A percentile compares a stretch with the other conserved stretches of the same genome.
phyloP scores from a whole-genome alignment of 2,113 vertebrate genomes.

The Campylomormyrus tamandua region DNA sequence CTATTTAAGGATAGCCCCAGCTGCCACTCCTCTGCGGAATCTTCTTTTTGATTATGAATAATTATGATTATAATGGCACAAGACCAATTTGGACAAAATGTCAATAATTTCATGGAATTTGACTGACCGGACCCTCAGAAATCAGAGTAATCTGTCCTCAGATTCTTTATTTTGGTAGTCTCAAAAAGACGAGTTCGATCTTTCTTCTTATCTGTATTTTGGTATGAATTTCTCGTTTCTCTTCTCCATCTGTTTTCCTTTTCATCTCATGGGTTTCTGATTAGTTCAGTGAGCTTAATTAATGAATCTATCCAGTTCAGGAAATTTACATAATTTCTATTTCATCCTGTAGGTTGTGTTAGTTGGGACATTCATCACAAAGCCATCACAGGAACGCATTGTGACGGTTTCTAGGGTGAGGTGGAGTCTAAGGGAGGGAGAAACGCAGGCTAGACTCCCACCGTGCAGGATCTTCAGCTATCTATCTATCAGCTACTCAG shows the following conservation, averaged over 20 bases:
- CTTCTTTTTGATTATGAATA: slow-evolving; percentile 1
- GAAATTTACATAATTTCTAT: not conserved
- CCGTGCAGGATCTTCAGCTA: not conserved
- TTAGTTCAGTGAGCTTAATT: slow-evolving; percentile 7
- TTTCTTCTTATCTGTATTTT: not conserved
- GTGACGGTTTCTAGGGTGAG: not conserved
- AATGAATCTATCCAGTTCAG: not conserved
- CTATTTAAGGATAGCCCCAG: slow-evolving; percentile 1
- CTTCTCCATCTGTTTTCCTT: not conserved
- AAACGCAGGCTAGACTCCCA: not conserved
- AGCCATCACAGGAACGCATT: not conserved
- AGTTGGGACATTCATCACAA: not conserved
- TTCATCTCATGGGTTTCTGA: slow-evolving; percentile 1
- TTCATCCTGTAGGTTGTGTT: not conserved
- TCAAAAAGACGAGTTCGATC: not conserved
- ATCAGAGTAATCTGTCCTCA: not conserved
- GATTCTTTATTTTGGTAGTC: not conserved
- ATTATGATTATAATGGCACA: not conserved
- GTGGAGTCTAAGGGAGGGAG: not conserved
- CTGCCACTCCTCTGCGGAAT: not conserved
- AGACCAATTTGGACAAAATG: not conserved
- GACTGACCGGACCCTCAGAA: not conserved
- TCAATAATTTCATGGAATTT: not conserved
- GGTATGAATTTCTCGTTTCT: not conserved
- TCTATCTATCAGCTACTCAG: not conserved